Evolutionary conservation across 1,140 invertebrate genomes (phyloP), one percentile per base, ranked within the genome.

Genomic region (Drosophila hydei): DNA sequence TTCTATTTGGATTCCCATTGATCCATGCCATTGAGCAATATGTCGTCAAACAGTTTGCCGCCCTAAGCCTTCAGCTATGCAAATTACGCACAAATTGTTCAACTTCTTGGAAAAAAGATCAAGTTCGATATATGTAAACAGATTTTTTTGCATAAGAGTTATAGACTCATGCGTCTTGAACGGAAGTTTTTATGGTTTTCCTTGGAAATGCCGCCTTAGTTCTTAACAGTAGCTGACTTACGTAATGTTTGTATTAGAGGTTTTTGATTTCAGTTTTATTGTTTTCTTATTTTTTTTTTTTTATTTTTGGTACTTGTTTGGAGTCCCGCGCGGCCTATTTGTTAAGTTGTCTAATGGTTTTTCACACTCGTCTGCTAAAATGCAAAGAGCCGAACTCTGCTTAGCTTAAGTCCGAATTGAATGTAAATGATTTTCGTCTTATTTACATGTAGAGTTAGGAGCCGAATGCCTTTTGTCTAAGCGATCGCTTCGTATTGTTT

Each of bases 31-130:
- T 87, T 87, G 83, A 88, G 84, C 83, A 87, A 87, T 87, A 72
- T 87, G 84, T 87, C 75, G 84, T 88, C 83, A 87, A 87, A 87
- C 83, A 87, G 75, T 88, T 88, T 83, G 84, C 83, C 83, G 83
- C 84, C 78, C 63, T 88, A 78, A 79, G 72, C 48, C 27, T 56
- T 48, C 38, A 16, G 63, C 75, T 77, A 87, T 88, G 83, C 83
- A 87, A 87, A 87, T 87, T 88, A 81, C 45, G 72, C 65, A 55
- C 84, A 87, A 87, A 87, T 87, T 88, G 83, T 89, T 79, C 75
- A 88, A 72, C 69, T 87, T 87, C 83, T 79, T 88, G 68, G 83
- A 87, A 80, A 68, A 33, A 47, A 74, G 69, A 42, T 72, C 65
- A 33, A 42, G 36, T 63, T 50, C 64, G 54, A 65, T 55, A 52